A percentile compares a stretch with the other conserved stretches of the same genome.
Evolutionary conservation across 2,888 invertebrate species (phyloP).

Genomic region (Ornithoptera alexandrae): DNA sequence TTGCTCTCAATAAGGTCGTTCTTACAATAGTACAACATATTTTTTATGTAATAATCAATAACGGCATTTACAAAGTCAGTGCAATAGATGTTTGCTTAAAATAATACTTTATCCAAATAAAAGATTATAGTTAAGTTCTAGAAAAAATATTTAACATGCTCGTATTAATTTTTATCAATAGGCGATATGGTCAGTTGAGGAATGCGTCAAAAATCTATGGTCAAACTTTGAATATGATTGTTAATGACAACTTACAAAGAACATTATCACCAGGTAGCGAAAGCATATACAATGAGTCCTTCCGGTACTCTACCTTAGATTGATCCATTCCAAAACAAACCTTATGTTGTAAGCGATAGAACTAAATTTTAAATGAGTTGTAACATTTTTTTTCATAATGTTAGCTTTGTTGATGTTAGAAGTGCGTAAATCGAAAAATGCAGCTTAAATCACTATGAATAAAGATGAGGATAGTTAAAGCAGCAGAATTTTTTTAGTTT

Average conservation of each 20-base stretch:
- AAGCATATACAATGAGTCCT: conserved; percentile 68
- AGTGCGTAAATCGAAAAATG: conserved; percentile 28
- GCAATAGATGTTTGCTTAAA: too few species aligned
- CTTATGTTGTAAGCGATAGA: conserved; percentile 36
- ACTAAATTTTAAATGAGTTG: conserved; percentile 33
- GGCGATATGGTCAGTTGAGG: conserved; percentile 42
- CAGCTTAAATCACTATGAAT: conserved; percentile 26
- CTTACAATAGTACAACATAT: too few species aligned
- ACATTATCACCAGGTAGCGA: conserved; percentile 77
- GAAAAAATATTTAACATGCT: too few species aligned
- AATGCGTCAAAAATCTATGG: conserved; percentile 62
- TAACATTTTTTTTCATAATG: conserved; percentile 16
- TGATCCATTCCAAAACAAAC: conserved; percentile 37
- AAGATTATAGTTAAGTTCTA: too few species aligned
- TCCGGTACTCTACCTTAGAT: conserved; percentile 61
- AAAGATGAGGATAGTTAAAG: conserved; percentile 33
- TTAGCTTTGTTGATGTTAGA: conserved; percentile 16
- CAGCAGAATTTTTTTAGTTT: conserved; percentile 45
- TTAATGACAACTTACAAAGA: conserved; percentile 62
- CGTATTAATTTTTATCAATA: too few species aligned
- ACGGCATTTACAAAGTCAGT: too few species aligned
- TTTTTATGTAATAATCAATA: too few species aligned
- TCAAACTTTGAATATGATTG: conserved; percentile 52
- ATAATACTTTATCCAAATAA: too few species aligned
- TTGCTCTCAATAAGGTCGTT: background rate